Conservation (phyloP, 2,888 invertebrate species). For the Dascillus cervinus region DNA sequence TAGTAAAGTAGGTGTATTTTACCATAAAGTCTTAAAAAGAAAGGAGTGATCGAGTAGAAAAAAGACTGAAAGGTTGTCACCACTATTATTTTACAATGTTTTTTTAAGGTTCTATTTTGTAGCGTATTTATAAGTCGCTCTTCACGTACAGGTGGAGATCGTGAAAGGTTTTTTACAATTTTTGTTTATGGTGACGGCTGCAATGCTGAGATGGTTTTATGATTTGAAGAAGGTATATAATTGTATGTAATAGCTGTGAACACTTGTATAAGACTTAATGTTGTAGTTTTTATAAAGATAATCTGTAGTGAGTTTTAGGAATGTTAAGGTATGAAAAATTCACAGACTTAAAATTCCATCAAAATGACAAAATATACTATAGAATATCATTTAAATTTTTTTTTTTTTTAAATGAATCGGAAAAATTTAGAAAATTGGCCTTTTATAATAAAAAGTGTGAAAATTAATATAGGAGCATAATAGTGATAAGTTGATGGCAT, state of each 20-base stretch:
- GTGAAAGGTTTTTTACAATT: slow-evolving; percentile 2
- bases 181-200: slow-evolving; percentile 11
- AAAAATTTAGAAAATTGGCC: too few relatives aligned
- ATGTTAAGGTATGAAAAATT: slow-evolving; percentile 8
- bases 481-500: too few relatives aligned
- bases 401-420: too few relatives aligned
- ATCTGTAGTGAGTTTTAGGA: too few relatives aligned
- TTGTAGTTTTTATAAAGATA: too few relatives aligned
- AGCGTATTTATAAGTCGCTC: neutral
- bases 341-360: neutral
- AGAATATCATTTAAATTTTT: too few relatives aligned
- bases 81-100: slow-evolving; percentile 10
- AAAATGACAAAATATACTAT: too few relatives aligned
- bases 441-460: too few relatives aligned
- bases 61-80: slow-evolving; percentile 16
- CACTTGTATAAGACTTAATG: slow-evolving; percentile 12
- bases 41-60: slow-evolving; percentile 10
- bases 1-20: too few relatives aligned
- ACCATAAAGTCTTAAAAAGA: too few relatives aligned
- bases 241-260: slow-evolving; percentile 14
- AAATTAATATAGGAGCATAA: too few relatives aligned
- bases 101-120: slow-evolving; percentile 3
- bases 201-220: slow-evolving; percentile 11
- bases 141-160: slow-evolving; percentile 2
- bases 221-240: slow-evolving; percentile 9